A percentile compares a stretch with the other conserved stretches of the same genome.
phyloP scores from a whole-genome alignment of 2,113 vertebrate genomes.

The Oreocharis arfaki region DNA sequence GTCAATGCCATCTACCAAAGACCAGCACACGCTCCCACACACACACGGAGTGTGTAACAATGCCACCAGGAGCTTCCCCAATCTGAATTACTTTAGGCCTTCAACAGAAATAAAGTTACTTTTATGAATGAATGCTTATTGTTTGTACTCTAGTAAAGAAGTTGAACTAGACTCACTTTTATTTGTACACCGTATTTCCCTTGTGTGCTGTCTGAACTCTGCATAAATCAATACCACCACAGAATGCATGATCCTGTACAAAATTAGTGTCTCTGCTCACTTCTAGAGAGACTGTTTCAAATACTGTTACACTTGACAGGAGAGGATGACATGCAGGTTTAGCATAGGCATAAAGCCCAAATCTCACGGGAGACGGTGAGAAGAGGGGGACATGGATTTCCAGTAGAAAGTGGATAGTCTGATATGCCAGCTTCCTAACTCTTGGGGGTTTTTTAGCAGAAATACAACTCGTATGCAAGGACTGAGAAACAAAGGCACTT shows the following conservation, averaged over 20 bases:
- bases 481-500: not conserved
- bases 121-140: not conserved
- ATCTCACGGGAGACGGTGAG: not conserved
- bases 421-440: not conserved
- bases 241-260: not conserved
- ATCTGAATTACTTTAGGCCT: not conserved
- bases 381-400: not conserved
- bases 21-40: not conserved
- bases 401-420: not conserved
- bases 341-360: not conserved
- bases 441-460: accelerated
- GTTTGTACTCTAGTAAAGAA: not conserved
- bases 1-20: not conserved
- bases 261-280: not conserved
- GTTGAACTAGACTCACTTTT: not conserved
- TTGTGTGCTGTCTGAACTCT: not conserved
- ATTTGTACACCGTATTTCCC: not conserved
- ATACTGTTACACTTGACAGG: not conserved
- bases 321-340: not conserved
- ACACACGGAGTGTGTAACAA: not conserved
- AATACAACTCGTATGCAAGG: not conserved
- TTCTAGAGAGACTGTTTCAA: not conserved
- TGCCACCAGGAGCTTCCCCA: accelerated
- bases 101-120: not conserved
- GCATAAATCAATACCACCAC: not conserved